phyloP scores from a whole-genome alignment of 2,888 invertebrate species.

The Yponomeuta sedellus region DNA sequence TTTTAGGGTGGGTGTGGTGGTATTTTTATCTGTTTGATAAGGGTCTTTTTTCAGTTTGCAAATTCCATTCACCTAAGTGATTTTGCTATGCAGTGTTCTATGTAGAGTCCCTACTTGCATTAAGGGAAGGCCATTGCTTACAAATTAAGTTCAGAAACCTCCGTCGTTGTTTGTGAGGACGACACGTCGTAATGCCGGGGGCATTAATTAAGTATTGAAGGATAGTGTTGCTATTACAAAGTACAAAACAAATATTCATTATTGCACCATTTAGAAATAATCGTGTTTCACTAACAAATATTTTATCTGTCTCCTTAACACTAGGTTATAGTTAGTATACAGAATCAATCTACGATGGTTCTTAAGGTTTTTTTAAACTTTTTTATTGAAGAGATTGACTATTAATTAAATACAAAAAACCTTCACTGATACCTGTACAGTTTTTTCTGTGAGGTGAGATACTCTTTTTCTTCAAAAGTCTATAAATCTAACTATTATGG shows the following conservation, averaged over 20 bases:
- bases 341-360: no score
- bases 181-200: constrained; percentile 4
- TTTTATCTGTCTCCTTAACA: no score
- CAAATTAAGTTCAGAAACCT: constrained; percentile 25
- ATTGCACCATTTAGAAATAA: no score
- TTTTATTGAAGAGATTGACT: no score
- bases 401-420: no score
- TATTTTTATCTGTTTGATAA: constrained; percentile 2
- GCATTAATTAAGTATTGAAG: neutral
- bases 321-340: no score
- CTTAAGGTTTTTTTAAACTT: no score
- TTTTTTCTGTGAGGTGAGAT: no score
- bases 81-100: constrained; percentile 22
- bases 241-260: neutral
- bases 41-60: neutral
- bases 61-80: constrained; percentile 27
- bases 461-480: no score
- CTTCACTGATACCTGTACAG: no score
- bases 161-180: constrained; percentile 4
- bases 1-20: neutral
- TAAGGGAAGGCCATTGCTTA: constrained; percentile 24
- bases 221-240: constrained; percentile 18
- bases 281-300: no score
- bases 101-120: constrained; percentile 21
- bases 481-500: no score